Base-by-base conservation (phyloP, 1,140 invertebrate species). In the Pogonognathellus flavescens region DNA sequence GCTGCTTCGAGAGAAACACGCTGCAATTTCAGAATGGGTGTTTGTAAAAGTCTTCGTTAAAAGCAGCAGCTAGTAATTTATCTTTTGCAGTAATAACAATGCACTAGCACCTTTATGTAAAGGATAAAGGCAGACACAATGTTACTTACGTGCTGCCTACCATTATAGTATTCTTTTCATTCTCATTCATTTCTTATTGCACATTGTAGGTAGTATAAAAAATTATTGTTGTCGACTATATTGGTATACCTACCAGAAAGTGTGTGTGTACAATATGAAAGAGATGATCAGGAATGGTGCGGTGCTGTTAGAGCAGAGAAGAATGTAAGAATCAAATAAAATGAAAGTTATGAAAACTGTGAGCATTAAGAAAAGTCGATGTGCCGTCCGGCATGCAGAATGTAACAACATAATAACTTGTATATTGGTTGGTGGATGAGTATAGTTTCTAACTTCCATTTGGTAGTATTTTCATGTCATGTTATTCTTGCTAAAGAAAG, bases 321-420 rank as follows among this genome's bases (percentile, higher is more conserved):
- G 11, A 14, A 57, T 57, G 9, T 2, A 57, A 50, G 70, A 76
- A 76, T 76, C 25, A 49, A 76, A 76, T 76, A 76, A 76, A 76
- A 76, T 76, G 70, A 76, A 76, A 76, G 70, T 76, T 76, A 76
- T 76, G 70, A 76, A 76, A 76, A 76, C 70, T 76, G 16, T 76
- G 31, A n/a, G 70, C 31, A 49, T 16, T 76, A 50, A 76, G 70
- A 76, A 76, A 76, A 76, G 70, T 76, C 70, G 1, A 76, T 76
- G 22, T 25, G 22, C 25, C 62, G 11, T 10, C 62, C 60, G 20
- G 31, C 31, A 41, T 41, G 31, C 31, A 41, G 31, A 41, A 41
- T 41, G 31, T 41, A 41, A 3, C 31, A 41, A 41, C 31, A 41
- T 41, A n/a, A n/a, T n/a, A 41, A 41, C 31, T 41, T 41, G 31